Evolutionary conservation across 2,888 invertebrate genomes (phyloP).

Genomic region (Caenorhabditis imperialis): DNA sequence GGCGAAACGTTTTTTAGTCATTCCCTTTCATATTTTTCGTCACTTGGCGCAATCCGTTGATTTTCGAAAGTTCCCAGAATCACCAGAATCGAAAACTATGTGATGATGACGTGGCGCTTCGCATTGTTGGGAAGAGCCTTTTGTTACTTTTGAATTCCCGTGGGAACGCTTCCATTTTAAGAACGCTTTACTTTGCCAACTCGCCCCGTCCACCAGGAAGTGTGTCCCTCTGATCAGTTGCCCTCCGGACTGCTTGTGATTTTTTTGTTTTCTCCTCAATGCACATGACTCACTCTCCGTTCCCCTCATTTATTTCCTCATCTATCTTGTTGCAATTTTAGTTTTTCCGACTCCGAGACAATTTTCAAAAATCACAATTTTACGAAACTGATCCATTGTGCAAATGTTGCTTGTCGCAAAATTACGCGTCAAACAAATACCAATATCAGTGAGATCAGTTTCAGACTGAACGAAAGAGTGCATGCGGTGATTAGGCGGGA

Average conservation of each 20-base stretch:
- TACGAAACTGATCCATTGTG: conserved; percentile 22
- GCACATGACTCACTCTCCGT: conserved; percentile 22
- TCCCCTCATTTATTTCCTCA: conserved; percentile 4
- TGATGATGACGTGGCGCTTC: too few relatives aligned
- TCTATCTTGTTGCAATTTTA: background rate
- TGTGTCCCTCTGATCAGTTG: conserved; percentile 6
- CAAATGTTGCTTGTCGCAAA: conserved; percentile 4
- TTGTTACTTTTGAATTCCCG: conserved; percentile 4
- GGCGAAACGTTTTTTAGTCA: conserved; percentile 18
- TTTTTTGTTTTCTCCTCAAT: background rate
- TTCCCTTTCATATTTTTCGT: conserved; percentile 15
- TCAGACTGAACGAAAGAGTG: conserved; percentile 32
- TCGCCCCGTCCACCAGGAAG: background rate
- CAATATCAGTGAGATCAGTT: conserved; percentile 24
- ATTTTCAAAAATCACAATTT: conserved; percentile 17
- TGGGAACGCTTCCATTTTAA: conserved; percentile 8
- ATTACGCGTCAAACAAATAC: conserved; percentile 6
- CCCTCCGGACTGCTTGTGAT: background rate
- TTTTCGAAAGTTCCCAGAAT: too few relatives aligned
- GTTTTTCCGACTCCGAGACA: conserved; percentile 1
- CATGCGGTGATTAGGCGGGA: conserved; percentile 11
- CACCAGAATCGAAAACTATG: too few relatives aligned
- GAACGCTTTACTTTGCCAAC: conserved; percentile 1
- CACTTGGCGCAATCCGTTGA: conserved; percentile 41
- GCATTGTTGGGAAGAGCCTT: too few relatives aligned